Conservation (phyloP, 2,888 invertebrate genomes). For the Oxystoma pomonae region DNA sequence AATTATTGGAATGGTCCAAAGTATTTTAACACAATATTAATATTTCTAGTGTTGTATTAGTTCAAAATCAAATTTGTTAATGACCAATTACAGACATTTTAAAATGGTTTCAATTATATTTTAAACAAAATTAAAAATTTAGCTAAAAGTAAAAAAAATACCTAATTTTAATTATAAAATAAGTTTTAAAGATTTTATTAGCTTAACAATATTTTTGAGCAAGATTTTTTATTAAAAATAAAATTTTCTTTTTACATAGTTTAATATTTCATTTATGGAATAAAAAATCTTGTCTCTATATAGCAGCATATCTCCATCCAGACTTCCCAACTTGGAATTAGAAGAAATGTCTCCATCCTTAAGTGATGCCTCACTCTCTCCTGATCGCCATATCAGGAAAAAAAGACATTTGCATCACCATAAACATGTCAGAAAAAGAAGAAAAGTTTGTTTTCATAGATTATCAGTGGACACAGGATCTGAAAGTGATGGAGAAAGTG, state of each 20-base stretch:
- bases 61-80: no score
- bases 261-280: background rate
- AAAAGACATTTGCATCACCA: background rate
- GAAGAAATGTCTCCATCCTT: background rate
- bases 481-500: conserved; percentile 26
- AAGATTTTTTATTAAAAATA: background rate
- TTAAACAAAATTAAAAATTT: no score
- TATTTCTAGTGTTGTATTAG: no score
- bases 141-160: no score
- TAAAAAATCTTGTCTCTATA: background rate
- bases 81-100: no score
- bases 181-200: no score
- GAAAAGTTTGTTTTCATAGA: background rate
- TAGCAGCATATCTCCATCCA: background rate
- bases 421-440: conserved; percentile 3
- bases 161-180: no score
- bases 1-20: no score
- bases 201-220: background rate
- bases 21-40: no score
- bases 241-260: background rate
- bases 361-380: background rate
- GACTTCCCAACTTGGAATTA: background rate
- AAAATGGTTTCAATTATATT: no score
- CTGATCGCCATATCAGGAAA: background rate
- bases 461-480: conserved; percentile 29